phyloP scores from a whole-genome alignment of 2,888 invertebrate genomes.

The Melanotus villosus region DNA sequence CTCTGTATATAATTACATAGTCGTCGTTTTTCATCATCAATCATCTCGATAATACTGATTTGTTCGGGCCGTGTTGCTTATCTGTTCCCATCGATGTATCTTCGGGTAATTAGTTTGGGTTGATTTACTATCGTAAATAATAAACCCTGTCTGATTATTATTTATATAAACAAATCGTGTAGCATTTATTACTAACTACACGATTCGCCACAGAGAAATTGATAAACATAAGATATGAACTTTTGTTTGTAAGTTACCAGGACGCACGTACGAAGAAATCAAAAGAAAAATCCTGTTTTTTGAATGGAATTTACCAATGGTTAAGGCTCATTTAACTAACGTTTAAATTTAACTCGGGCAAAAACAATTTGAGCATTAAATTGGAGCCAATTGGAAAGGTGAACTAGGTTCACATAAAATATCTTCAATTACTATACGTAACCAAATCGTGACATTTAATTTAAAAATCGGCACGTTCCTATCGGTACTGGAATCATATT shows the following conservation, averaged over 20 bases:
- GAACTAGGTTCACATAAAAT: background rate
- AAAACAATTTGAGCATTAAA: no score
- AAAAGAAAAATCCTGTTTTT: no score
- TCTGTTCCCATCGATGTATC: conserved; percentile 62
- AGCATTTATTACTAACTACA: background rate
- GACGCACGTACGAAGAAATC: background rate
- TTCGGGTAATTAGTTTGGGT: conserved; percentile 38
- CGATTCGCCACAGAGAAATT: background rate
- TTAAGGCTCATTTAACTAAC: no score
- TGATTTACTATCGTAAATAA: conserved; percentile 40
- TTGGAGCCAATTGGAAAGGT: background rate
- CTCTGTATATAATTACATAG: conserved; percentile 64
- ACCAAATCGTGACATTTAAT: conserved; percentile 24
- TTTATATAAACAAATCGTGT: conserved; percentile 34
- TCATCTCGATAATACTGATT: conserved; percentile 67
- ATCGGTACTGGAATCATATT: background rate
- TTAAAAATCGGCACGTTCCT: conserved; percentile 11
- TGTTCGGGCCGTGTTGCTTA: conserved; percentile 62
- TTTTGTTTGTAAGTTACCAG: background rate
- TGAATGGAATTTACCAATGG: no score
- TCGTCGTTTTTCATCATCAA: conserved; percentile 67
- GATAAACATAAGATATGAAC: background rate
- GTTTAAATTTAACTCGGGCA: no score
- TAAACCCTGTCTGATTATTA: conserved; percentile 37
- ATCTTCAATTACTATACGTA: conserved; percentile 12